Evolutionary conservation across 2,888 invertebrate species (phyloP).

Genomic region (Ochropleura plecta): DNA sequence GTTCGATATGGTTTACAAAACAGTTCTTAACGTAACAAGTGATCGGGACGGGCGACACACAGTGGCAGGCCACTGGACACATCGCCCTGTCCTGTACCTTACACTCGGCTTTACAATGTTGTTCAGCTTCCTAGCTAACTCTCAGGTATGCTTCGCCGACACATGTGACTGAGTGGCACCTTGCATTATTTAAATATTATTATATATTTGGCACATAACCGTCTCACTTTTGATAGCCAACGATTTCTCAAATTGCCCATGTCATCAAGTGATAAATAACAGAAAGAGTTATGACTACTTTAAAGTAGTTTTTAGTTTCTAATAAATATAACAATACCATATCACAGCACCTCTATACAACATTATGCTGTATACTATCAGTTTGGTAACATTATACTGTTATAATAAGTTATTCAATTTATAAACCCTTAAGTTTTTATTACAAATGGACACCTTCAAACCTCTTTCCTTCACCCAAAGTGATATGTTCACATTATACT

Average conservation of each 20-base stretch:
- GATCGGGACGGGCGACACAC: constrained; percentile 5
- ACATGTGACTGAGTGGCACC: constrained; percentile 29
- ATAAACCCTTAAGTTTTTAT: constrained; percentile 69
- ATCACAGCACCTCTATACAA: constrained; percentile 84
- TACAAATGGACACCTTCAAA: constrained; percentile 76
- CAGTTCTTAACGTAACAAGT: constrained; percentile 33
- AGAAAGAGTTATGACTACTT: constrained; percentile 70
- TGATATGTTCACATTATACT: constrained; percentile 83
- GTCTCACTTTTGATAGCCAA: constrained; percentile 62
- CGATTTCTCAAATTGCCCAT: constrained; percentile 59
- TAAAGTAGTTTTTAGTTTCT: constrained; percentile 71
- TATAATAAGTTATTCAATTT: constrained; percentile 66
- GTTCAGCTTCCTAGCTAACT: constrained; percentile 11
- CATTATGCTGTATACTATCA: constrained; percentile 76
- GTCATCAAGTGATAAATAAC: constrained; percentile 54
- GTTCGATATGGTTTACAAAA: constrained; percentile 28
- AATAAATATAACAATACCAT: constrained; percentile 81
- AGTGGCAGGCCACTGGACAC: background rate
- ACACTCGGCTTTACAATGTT: constrained; percentile 14
- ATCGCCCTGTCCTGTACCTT: constrained; percentile 3
- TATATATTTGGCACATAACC: constrained; percentile 70
- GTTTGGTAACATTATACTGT: constrained; percentile 75
- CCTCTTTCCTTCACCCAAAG: constrained; percentile 70
- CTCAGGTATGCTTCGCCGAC: constrained; percentile 21
- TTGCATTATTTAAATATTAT: constrained; percentile 46